Base-by-base conservation (phyloP, 23 tunicate genomes). In the Styela clava region DNA sequence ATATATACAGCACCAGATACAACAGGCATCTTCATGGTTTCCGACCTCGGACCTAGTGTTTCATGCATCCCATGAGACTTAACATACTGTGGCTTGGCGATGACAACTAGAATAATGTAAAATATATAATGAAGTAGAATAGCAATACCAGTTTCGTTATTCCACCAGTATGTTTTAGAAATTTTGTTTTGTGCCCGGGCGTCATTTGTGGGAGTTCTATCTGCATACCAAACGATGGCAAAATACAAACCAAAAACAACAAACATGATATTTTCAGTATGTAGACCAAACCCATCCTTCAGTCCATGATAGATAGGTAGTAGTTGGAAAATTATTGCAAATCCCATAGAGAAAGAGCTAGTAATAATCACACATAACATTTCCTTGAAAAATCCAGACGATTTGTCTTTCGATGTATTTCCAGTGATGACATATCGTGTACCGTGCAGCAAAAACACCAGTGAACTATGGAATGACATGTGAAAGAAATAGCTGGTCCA, bases 401-500 rank as follows among this genome's bases (percentile, higher is more conserved):
- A 81, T 64, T 82, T 86, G 87, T 86, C 90, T 29, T 82, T 65
- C 26, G 36, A 79, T 21, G 67, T 26, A 25, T 36, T 52, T 51
- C 89, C 89, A 44, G 97, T 91, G 36, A 91, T 72, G 31, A 91
- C 22, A 62, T 86, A 86, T 9, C 97, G 69, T 2, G 97, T 83
- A 0, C 97, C 97, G 35, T 82, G 74, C 0, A 91, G 61, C 34
- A 91, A 68, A 56, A 85, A 85, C 5, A 90, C 87, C 69, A 91
- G 82, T 24, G 97, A 61, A 74, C 97, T 91, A 68, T 91, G 97
- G 70, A 91, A 91, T 27, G 78, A 24, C 90, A 91, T 86, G 74
- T 91, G 97, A 56, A 91, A 91, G 67, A 91, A 82, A 37, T 91
- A 91, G 61, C 97, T 91, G 35, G 97, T 91, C 97, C 97, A 91